Conservation (phyloP, 2,888 invertebrate genomes). For the Brassicogethes aeneus region DNA sequence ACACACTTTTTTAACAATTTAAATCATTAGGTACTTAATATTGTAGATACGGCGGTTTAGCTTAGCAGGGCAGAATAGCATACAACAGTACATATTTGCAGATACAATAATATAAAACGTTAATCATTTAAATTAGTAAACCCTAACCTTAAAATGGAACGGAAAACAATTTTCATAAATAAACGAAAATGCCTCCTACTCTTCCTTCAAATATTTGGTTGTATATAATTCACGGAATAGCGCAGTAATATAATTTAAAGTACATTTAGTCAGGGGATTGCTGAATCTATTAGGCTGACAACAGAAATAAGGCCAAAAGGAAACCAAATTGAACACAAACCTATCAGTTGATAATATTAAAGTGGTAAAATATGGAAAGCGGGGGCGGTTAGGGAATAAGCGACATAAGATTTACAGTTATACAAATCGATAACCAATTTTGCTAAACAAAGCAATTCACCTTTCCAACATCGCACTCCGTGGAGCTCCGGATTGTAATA, state of each 20-base stretch:
- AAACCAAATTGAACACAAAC: constrained; percentile 7
- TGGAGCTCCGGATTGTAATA: no score
- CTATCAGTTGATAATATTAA: constrained; percentile 18
- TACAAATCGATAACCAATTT: constrained; percentile 25
- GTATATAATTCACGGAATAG: not conserved
- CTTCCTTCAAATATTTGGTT: not conserved
- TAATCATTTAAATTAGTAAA: not conserved
- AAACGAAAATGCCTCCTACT: not conserved
- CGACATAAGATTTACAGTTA: constrained; percentile 16
- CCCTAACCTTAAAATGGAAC: not conserved
- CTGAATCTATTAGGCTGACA: not conserved
- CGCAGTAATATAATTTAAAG: not conserved
- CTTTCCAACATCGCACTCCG: no score
- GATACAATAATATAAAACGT: no score
- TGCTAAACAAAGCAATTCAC: not conserved
- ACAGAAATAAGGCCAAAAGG: not conserved
- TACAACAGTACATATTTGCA: no score
- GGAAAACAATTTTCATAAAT: not conserved
- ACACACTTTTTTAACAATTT: no score
- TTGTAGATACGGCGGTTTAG: no score
- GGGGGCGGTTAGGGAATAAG: constrained; percentile 11
- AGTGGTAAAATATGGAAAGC: constrained; percentile 19
- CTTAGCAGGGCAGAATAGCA: no score
- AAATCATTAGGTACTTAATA: no score
- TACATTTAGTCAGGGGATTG: not conserved